Base-by-base conservation (phyloP, 2,113 vertebrate genomes). In the Acanthochromis polyacanthus region DNA sequence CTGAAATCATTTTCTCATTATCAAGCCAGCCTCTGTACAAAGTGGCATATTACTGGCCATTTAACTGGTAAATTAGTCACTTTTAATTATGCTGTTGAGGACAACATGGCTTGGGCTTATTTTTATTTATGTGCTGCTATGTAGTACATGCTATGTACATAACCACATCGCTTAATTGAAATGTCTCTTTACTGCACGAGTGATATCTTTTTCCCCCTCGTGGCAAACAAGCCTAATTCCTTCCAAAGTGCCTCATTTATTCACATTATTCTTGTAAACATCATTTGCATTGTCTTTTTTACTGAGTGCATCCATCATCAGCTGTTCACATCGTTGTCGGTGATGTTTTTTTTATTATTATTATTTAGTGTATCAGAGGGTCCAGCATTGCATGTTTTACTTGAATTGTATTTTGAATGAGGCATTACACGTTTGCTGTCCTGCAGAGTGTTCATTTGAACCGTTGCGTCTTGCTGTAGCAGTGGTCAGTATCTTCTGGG, bases 1-100 rank as follows among this genome's bases (percentile, higher is more conserved):
- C 83, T 90, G 89, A 89, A 93, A 94, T 92, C 62, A 88, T 91
- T 90, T 93, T 86, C 89, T 91, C 92, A 92, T 94, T 92, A 94
- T 81, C 67, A 71, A 88, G 79, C 73, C 87, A 89, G 86, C 76
- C 81, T 90, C 88, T 81, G 78, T 92, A 87, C 84, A 90, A 92
- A 83, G 80, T 73, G 84, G 68, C 91, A 89, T 86, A 88, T 91
- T 75, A 89, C 83, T 75, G 89, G 75, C 83, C 88, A 83, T 94
- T 93, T 93, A 91, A 90, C 90, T 84, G 91, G 83, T 88, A 92
- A 94, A 93, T 94, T 88, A 91, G 84, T 93, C 82, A 90, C 88
- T 84, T 91, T 91, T 93, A 93, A 93, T 94, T 91, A 92, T 83
- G 89, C 87, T 84, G 57, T 85, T 71, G 79, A 88, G 74, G 82